Base-by-base conservation (phyloP, 2,888 invertebrate genomes). In the Mesorhabditis spiculigera region DNA sequence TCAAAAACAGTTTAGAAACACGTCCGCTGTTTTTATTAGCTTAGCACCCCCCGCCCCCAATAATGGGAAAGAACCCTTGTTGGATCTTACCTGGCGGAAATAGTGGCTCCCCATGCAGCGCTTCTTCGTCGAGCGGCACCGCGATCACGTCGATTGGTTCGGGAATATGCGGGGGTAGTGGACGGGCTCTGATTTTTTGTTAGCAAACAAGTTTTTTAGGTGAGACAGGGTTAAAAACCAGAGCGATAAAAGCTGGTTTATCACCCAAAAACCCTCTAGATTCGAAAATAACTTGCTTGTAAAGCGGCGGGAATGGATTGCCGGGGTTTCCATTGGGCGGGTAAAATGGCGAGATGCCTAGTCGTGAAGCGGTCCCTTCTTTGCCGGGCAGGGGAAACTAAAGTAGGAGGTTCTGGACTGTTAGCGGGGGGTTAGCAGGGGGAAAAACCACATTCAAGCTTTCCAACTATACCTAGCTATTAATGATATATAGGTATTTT, bases 71-170 rank as follows among this genome's bases (percentile, higher is more conserved):
- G 28, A 28, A 28, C 28, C 28, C 28, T 28, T 28, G 1, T 28
- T 28, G 28, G 28, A 28, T 1, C 28, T 28, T 45, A 73, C 74
- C 74, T 67, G 78, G 78, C 10, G 82, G 82, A 77, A 81, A 82
- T 3, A 82, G 77, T 5, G 81, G 82, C 70, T 82, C 82, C 68
- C 82, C 82, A 66, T 82, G 82, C 0, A 82, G 73, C 0, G 82
- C 78, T 68, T 82, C 81, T 63, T 82, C 82, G 66, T 82, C 82
- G 0, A 82, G 71, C 6, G 82, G 82, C 6, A 82, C 82, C 0
- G 82, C 82, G 4, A 82, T 81, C 28, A 82, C 81, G 68, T 82
- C 82, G 44, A 79, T 79, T 6, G 81, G 82, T 63, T 82, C 81
- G 16, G 81, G 82, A 42, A 82, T 80, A 63, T 82, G 81, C 0